Conservation (phyloP, 2,888 invertebrate genomes). For the Oeneis ivallda region DNA sequence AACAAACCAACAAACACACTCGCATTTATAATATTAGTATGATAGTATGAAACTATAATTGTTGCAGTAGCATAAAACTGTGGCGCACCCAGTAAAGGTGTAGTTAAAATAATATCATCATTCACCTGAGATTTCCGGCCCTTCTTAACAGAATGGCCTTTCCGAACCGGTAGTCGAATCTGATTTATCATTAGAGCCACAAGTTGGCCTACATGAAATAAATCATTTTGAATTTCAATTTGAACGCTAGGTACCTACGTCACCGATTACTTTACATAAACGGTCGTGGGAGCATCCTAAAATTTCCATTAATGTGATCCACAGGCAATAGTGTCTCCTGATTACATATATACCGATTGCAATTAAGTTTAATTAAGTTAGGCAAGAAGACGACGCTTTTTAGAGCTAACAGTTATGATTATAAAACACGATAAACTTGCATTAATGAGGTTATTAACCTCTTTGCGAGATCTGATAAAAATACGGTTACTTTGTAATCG, state of each 20-base stretch:
- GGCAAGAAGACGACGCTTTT: not conserved
- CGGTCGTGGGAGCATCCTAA: not conserved
- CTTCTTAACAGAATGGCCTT: too few relatives aligned
- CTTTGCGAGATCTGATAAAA: not conserved
- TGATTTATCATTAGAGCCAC: too few relatives aligned
- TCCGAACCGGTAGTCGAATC: too few relatives aligned
- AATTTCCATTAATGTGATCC: constrained; percentile 12
- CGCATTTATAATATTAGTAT: too few relatives aligned
- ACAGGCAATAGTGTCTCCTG: constrained; percentile 2
- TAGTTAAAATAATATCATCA: too few relatives aligned
- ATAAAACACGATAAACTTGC: constrained; percentile 2
- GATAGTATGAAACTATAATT: too few relatives aligned
- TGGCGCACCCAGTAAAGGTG: too few relatives aligned
- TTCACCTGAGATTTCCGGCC: too few relatives aligned
- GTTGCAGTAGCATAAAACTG: too few relatives aligned
- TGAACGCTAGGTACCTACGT: too few relatives aligned
- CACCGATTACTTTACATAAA: constrained; percentile 1
- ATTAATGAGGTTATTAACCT: constrained; percentile 6
- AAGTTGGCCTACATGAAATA: too few relatives aligned
- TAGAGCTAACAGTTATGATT: constrained; percentile 5
- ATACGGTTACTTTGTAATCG: not conserved
- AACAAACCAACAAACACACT: too few relatives aligned
- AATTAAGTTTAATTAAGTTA: constrained; percentile 6
- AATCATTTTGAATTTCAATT: not conserved
- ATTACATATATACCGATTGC: constrained; percentile 3